Conservation (phyloP, 2,797 vertebrate species). For the Pelochelys cantorii region DNA sequence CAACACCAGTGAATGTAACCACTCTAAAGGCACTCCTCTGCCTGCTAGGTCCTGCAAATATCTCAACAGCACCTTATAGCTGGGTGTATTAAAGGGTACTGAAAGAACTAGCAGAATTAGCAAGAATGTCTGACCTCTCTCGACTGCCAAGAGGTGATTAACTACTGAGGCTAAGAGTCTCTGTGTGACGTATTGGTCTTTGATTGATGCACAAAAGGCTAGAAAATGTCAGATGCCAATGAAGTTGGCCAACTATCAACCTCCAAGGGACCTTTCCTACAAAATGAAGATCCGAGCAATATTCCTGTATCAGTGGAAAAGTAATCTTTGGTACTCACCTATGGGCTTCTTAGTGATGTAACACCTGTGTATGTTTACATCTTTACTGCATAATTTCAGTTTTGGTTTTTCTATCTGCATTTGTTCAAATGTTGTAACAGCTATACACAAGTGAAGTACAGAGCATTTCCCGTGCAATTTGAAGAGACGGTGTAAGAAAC, state of each 20-base stretch:
- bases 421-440: background rate
- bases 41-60: background rate
- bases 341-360: background rate
- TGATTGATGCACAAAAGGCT: background rate
- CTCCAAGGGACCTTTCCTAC: background rate
- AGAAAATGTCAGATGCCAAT: background rate
- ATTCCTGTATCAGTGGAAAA: accelerated
- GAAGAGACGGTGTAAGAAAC: background rate
- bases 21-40: background rate
- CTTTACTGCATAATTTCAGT: constrained; percentile 56
- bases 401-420: constrained; percentile 43
- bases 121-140: accelerated
- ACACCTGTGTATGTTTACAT: background rate
- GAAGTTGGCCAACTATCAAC: background rate
- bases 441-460: constrained; percentile 24
- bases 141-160: accelerated
- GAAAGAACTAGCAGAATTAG: background rate
- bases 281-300: background rate
- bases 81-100: background rate
- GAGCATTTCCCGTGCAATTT: background rate
- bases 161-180: background rate
- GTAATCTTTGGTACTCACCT: accelerated
- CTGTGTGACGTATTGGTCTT: background rate
- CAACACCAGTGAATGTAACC: background rate
- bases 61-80: background rate